Conservation (phyloP, 2,888 invertebrate genomes). For the Chloroclysta siterata region DNA sequence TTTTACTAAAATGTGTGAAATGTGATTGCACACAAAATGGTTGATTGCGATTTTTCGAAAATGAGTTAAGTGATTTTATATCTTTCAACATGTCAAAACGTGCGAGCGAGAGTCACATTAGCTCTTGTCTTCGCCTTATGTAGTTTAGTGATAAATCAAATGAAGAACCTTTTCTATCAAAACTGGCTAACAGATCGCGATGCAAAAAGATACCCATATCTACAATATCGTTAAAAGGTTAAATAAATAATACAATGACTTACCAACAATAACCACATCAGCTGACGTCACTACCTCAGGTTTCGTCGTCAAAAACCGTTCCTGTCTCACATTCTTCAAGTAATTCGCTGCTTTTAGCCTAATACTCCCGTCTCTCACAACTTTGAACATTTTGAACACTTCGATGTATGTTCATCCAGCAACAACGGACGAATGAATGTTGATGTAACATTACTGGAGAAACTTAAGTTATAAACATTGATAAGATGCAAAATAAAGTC, state of each 20-base stretch:
- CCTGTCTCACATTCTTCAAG: constrained; percentile 55
- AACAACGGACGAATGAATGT: constrained; percentile 40
- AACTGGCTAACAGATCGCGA: too few species aligned
- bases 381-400: constrained; percentile 65
- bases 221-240: too few species aligned
- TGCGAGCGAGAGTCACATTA: too few species aligned
- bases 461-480: constrained; percentile 24
- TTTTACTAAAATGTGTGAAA: too few species aligned
- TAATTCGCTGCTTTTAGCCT: constrained; percentile 57
- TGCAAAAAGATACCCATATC: too few species aligned
- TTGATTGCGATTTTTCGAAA: too few species aligned
- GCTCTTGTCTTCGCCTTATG: too few species aligned
- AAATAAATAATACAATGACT: constrained; percentile 46
- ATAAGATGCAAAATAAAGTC: constrained; percentile 35
- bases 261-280: constrained; percentile 92
- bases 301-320: constrained; percentile 54
- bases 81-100: too few species aligned
- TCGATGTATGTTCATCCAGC: constrained; percentile 38
- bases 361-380: constrained; percentile 59
- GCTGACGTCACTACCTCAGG: constrained; percentile 81
- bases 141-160: too few species aligned
- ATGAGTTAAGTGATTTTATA: too few species aligned
- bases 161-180: too few species aligned
- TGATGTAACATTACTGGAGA: constrained; percentile 21
- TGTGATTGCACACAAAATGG: too few species aligned